These are phyloP conservation scores for Drosophila tropicalis DNA, from an alignment of 1,140 invertebrate genomes.

Conservation along the genomic window DNA sequence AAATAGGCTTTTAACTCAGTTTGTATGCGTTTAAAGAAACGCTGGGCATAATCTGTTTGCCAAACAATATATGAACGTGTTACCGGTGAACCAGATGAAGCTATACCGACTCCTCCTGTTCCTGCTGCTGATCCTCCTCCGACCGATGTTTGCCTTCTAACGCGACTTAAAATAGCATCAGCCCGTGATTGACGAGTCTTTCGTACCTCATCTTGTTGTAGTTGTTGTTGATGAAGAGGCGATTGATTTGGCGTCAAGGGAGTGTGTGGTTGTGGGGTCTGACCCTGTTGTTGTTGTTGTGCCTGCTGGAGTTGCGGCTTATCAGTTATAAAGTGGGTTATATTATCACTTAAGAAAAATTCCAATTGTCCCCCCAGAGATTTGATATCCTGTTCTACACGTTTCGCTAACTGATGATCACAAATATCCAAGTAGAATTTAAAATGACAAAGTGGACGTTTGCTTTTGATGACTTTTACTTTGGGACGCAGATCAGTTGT, in stretches of 20 bases:
- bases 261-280: constrained; percentile 48
- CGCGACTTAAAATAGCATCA: constrained; percentile 88
- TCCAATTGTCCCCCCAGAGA: constrained; percentile 87
- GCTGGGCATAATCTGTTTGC: constrained; percentile 84
- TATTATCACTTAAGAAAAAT: constrained; percentile 85
- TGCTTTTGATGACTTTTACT: constrained; percentile 83
- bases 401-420: constrained; percentile 86
- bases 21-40: constrained; percentile 75
- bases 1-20: constrained; percentile 70
- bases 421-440: constrained; percentile 89
- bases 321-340: constrained; percentile 86
- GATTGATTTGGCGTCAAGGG: constrained; percentile 57
- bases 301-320: constrained; percentile 60
- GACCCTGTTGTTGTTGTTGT: constrained; percentile 24
- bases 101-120: constrained; percentile 1
- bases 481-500: constrained; percentile 54
- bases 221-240: constrained; percentile 35
- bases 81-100: constrained; percentile 20
- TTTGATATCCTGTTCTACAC: constrained; percentile 87
- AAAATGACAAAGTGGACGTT: constrained; percentile 85
- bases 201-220: constrained; percentile 48
- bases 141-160: constrained; percentile 41
- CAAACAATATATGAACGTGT: constrained; percentile 79
- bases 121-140: constrained; percentile 25
- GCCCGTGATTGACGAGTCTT: constrained; percentile 85